These are phyloP conservation scores for Chymomyza fuscimana DNA, from an alignment of 2,888 invertebrate genomes.

Conservation along the genomic window DNA sequence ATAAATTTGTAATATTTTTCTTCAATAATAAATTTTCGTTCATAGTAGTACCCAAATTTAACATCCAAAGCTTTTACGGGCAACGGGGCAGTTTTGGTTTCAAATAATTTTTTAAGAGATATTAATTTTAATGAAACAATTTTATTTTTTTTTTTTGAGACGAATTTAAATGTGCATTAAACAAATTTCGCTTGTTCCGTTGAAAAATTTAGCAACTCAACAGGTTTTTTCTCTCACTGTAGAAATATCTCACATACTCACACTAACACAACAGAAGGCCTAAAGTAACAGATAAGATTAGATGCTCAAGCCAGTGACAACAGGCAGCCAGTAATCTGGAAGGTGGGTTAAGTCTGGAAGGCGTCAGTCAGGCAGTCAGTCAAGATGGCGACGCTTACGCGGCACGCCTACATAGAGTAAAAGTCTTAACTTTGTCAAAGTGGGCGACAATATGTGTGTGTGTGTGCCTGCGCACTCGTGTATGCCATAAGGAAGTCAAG, in stretches of 20 bases:
- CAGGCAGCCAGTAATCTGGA: neutral
- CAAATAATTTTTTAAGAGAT: no score
- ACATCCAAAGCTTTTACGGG: no score
- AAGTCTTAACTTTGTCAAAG: neutral
- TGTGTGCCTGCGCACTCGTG: slow-evolving; percentile 51
- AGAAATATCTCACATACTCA: slow-evolving; percentile 16
- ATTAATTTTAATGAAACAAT: no score
- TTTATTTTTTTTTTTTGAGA: no score
- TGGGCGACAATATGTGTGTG: slow-evolving; percentile 33
- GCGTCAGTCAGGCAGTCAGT: neutral
- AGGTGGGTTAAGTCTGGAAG: neutral
- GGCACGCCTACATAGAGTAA: slow-evolving; percentile 46
- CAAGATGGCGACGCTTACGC: neutral
- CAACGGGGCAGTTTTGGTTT: no score
- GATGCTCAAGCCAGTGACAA: slow-evolving; percentile 42
- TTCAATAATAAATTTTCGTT: no score
- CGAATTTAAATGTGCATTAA: no score
- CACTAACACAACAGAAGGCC: slow-evolving; percentile 29
- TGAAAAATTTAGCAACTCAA: no score
- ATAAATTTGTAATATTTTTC: no score
- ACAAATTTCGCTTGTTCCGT: no score
- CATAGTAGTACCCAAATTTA: no score
- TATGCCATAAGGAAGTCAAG: slow-evolving; percentile 62
- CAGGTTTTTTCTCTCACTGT: no score
- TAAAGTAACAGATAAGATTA: slow-evolving; percentile 68